Base-by-base conservation (phyloP, 2,113 vertebrate species). In the Salvelinus fontinalis region DNA sequence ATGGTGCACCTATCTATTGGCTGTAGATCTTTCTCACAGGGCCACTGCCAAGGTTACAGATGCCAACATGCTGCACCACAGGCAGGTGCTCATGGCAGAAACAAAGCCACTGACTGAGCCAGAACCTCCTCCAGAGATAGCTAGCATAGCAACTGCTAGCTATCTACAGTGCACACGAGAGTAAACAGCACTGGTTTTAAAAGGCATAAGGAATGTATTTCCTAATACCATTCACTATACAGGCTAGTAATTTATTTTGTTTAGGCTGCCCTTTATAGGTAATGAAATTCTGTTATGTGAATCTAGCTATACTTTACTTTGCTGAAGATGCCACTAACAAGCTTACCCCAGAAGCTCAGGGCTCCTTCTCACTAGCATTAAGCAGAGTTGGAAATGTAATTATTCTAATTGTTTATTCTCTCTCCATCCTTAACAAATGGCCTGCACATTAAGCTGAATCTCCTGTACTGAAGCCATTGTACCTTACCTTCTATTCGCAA, bases 381-480 rank as follows among this genome's bases (percentile, higher is more conserved):
- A 84, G 80, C 67, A 79, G 70, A 84, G 73, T 74, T 62, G 81
- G 82, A 84, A 89, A 88, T 86, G 81, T 83, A 89, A 89, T 91
- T 87, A 91, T 88, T 89, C 72, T 87, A 89, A 89, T 89, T 89
- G 85, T 90, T 84, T 88, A 85, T 85, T 79, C 72, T 69, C 34
- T 70, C 84, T 48, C 67, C 84, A 84, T 79, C 81, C 72, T 77
- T 81, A 80, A 76, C 82, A 84, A 84, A 89, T 81, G 80, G 75
- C 48, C 73, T 82, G 77, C 67, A 59, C 77, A 80, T 87, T 84
- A 81, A 83, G 85, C 80, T 79, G 75, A 80, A 77, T 74, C 75
- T 22, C 9, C 74, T 74, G 57, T 51, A 76, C 65, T 79, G 4
- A 0, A 49, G 79, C 74, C 68, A 76, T 78, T 73, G 51, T 18